These are phyloP conservation scores for Drosophila asahinai DNA, from an alignment of 1,140 invertebrate species.

Conservation along the genomic window DNA sequence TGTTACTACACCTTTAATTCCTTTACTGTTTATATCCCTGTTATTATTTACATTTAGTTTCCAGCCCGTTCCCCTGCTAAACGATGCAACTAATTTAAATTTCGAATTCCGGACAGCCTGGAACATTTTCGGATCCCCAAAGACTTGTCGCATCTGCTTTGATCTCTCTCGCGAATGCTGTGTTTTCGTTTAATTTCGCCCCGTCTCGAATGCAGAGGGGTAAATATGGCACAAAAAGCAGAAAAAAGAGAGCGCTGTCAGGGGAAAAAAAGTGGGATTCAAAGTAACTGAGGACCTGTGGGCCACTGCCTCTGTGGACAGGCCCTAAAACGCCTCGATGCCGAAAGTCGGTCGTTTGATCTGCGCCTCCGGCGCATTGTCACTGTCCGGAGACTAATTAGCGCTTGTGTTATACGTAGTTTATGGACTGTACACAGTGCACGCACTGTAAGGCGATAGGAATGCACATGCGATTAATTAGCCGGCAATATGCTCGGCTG, in stretches of 20 bases:
- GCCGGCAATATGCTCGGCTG: constrained; percentile 54
- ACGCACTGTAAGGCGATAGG: constrained; percentile 2
- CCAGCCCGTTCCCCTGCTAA: neutral
- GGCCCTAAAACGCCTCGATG: constrained; percentile 7
- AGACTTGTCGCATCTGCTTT: constrained; percentile 42
- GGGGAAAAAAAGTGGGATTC: constrained; percentile 19
- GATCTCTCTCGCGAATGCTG: constrained; percentile 46
- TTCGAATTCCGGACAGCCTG: constrained; percentile 13
- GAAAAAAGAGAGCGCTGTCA: neutral
- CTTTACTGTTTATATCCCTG: too few relatives aligned
- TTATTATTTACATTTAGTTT: constrained; percentile 1
- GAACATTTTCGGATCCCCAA: constrained; percentile 15
- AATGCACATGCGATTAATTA: constrained; percentile 77
- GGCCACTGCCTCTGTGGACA: constrained; percentile 42
- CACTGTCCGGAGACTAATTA: constrained; percentile 69
- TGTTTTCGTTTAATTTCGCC: constrained; percentile 55
- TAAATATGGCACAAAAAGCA: constrained; percentile 22
- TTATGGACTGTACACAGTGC: neutral
- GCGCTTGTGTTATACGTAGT: constrained; percentile 17
- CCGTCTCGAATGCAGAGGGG: constrained; percentile 35
- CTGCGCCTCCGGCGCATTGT: constrained; percentile 62
- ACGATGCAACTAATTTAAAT: constrained; percentile 42
- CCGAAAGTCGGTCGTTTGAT: constrained; percentile 64
- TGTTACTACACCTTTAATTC: too few relatives aligned
- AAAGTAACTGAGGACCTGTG: constrained; percentile 29